Percentiles rank a stretch among this genome's conserved stretches.
These are phyloP conservation scores for Pachyseris speciosa DNA, from an alignment of 64 coral and sea anemone species.

Conservation along the genomic window DNA sequence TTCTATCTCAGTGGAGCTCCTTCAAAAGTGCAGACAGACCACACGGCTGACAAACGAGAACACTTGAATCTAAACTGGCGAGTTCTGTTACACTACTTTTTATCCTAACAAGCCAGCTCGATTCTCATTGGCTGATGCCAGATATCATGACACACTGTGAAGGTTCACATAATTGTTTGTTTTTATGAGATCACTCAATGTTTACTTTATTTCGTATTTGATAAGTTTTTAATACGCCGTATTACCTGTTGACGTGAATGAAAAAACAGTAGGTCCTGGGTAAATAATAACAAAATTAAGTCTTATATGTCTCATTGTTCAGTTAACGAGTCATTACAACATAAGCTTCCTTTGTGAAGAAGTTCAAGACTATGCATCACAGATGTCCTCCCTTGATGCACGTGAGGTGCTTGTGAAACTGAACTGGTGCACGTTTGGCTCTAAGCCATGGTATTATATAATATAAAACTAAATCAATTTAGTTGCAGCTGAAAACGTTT, in stretches of 20 bases:
- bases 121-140: not conserved
- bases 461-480: no score
- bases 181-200: not conserved
- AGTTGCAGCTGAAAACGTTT: no score
- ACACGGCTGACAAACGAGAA: no score
- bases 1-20: no score
- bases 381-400: conserved; percentile 9
- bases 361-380: not conserved
- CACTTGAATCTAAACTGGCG: not conserved
- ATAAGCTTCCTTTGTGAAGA: not conserved
- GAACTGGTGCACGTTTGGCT: not conserved
- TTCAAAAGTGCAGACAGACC: no score
- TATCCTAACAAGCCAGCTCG: not conserved
- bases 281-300: not conserved
- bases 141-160: not conserved
- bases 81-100: not conserved
- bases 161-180: not conserved
- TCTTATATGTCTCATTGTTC: not conserved
- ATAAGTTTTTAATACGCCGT: not conserved
- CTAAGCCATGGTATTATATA: not conserved
- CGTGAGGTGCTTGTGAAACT: not conserved
- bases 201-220: not conserved
- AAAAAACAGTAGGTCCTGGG: not conserved
- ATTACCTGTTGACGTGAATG: conserved; percentile 16
- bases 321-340: no score